These are phyloP conservation scores for Dendrocincla tyrannina DNA, from an alignment of 2,797 vertebrate species.

Conservation along the genomic window DNA sequence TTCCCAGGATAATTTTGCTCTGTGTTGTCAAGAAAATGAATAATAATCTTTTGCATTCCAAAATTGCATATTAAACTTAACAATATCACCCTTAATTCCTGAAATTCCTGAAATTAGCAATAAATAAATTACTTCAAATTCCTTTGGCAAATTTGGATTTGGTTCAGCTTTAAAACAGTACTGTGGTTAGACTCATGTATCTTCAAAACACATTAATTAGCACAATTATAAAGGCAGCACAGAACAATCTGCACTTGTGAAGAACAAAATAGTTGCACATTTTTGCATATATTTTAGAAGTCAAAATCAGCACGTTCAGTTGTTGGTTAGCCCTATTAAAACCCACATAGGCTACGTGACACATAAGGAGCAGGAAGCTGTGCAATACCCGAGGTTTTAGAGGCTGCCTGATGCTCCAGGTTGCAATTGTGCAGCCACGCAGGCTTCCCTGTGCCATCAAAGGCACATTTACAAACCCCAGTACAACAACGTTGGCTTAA, in stretches of 20 bases:
- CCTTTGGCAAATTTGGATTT: neutral
- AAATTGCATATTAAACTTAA: neutral
- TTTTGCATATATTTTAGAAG: conserved; percentile 18
- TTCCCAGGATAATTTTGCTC: conserved; percentile 7
- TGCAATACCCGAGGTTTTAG: neutral
- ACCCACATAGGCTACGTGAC: neutral
- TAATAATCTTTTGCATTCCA: neutral
- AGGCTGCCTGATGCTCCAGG: neutral
- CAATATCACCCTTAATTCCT: neutral
- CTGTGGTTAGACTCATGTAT: neutral
- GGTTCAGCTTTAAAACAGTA: conserved; percentile 2
- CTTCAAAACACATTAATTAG: conserved; percentile 27
- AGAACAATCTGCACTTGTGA: conserved; percentile 22
- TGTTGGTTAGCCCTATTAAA: neutral
- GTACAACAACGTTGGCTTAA: neutral
- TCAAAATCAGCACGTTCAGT: neutral
- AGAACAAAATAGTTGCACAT: conserved; percentile 15
- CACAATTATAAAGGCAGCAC: neutral
- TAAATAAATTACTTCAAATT: neutral
- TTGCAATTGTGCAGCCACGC: neutral
- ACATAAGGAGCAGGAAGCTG: neutral
- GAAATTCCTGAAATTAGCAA: neutral
- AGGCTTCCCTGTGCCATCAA: neutral
- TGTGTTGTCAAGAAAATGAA: neutral
- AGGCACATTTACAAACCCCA: neutral